phyloP scores from a whole-genome alignment of 2,888 invertebrate species.

The Perizoma flavofasciatum region DNA sequence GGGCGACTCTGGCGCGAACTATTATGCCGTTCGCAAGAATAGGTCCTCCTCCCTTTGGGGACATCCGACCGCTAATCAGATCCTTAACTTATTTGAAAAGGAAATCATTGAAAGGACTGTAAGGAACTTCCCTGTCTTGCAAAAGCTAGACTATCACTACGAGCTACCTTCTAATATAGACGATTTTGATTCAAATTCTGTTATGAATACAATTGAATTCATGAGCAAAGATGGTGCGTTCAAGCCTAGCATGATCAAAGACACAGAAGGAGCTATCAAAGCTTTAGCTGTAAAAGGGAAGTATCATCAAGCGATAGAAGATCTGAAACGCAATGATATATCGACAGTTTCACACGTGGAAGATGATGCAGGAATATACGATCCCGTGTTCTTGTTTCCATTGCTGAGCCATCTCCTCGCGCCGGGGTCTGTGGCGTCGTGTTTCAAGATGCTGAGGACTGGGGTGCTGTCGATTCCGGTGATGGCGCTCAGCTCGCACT shows the following conservation, averaged over 20 bases:
- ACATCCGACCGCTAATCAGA: constrained; percentile 88
- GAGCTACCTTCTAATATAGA: constrained; percentile 52
- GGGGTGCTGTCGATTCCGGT: constrained; percentile 89
- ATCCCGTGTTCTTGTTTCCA: constrained; percentile 92
- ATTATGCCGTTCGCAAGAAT: constrained; percentile 87
- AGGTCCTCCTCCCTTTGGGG: constrained; percentile 84
- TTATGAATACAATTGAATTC: constrained; percentile 47
- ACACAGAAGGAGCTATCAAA: constrained; percentile 52
- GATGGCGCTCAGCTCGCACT: constrained; percentile 87
- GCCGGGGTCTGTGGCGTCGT: constrained; percentile 89
- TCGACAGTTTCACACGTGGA: constrained; percentile 52
- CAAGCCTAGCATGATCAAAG: constrained; percentile 47
- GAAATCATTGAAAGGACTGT: constrained; percentile 87
- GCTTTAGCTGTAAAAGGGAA: constrained; percentile 50
- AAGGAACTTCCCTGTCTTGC: constrained; percentile 87
- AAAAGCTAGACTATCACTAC: constrained; percentile 80
- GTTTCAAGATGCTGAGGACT: constrained; percentile 87
- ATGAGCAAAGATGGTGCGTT: constrained; percentile 51
- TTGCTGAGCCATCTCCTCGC: constrained; percentile 89
- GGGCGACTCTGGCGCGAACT: constrained; percentile 91
- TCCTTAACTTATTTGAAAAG: constrained; percentile 88
- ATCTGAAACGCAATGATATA: constrained; percentile 49
- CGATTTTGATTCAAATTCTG: constrained; percentile 38
- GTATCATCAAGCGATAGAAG: constrained; percentile 45
- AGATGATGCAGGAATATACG: constrained; percentile 85